These are phyloP conservation scores for Encarsia formosa DNA, from an alignment of 2,888 invertebrate genomes.

Conservation along the genomic window DNA sequence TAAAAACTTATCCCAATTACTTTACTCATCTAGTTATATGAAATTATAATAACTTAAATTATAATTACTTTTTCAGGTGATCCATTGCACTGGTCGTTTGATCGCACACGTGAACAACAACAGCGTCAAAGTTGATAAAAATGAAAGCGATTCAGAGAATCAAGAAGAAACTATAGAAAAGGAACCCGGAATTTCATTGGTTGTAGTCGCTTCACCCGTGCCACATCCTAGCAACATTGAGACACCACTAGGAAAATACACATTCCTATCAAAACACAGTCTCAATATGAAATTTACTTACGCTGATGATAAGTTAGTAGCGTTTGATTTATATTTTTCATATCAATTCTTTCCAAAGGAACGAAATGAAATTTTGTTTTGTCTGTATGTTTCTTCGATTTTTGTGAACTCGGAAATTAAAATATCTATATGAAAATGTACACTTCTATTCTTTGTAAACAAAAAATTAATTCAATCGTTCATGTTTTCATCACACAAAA, in stretches of 20 bases:
- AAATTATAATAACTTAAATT: too few relatives aligned
- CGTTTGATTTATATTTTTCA: too few relatives aligned
- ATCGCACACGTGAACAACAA: constrained; percentile 45
- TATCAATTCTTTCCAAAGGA: too few relatives aligned
- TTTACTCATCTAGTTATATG: too few relatives aligned
- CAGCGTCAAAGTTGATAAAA: constrained; percentile 21
- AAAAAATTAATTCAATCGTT: too few relatives aligned
- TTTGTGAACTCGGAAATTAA: too few relatives aligned
- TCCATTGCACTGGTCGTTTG: constrained; percentile 82
- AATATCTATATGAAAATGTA: too few relatives aligned
- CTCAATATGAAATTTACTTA: constrained; percentile 94
- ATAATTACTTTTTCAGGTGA: constrained; percentile 72
- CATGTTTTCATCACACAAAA: too few relatives aligned
- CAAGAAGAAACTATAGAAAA: constrained; percentile 38
- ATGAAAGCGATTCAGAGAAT: constrained; percentile 37
- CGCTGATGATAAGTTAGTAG: constrained; percentile 84
- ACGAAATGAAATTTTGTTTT: too few relatives aligned
- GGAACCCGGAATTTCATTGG: constrained; percentile 55
- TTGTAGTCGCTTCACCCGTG: constrained; percentile 76
- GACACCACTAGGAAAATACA: constrained; percentile 80
- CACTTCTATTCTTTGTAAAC: too few relatives aligned
- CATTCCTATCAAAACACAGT: constrained; percentile 87
- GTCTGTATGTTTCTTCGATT: too few relatives aligned
- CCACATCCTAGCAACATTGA: constrained; percentile 91
- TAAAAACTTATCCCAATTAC: too few relatives aligned